Evolutionary conservation across 1,140 invertebrate species (phyloP), one percentile per base, ranked within the genome.

Genomic region (Probaryconus sp.): DNA sequence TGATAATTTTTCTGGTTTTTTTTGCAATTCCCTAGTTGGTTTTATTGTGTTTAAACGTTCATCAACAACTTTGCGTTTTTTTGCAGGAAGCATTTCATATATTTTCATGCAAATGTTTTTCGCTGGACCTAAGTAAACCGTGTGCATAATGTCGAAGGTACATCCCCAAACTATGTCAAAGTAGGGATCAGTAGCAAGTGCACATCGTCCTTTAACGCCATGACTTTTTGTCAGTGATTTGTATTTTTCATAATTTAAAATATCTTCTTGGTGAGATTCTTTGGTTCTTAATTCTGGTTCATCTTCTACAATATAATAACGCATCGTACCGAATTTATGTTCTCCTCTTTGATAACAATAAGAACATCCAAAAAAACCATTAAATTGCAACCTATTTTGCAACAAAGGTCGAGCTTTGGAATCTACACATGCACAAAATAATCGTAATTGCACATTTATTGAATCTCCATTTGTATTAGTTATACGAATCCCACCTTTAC

Each of bases 321-420:
- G 33, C 37, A 53, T 38, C n/a, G 24, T 16, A n/a, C 33, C 24
- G 2, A n/a, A n/a, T n/a, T n/a, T 20, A 20, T 26, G 28, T 14
- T 20, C 4, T 3, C 67, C 67, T 33, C n/a, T 21, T 14, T 63
- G 50, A 28, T 71, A 71, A 43, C 67, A 71, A 31, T 35, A 71
- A 21, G 47, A 53, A 26, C 67, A 70, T 0, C 67, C 67, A 35
- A 11, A 69, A 11, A 38, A 45, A 6, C 65, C 67, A 16, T 70
- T 70, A 33, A 43, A 70, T 38, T 71, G 47, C 13, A 61, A 11
- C 13, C 67, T 61, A 37, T 71, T 63, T 24, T 71, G 48, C 11
- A 71, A n/a, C 17, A 71, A 35, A 17, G 67, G 40, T 43, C 56
- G 18, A 24, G 67, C 67, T n/a, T 61, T 47, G 2, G 55, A 48